phyloP scores from a whole-genome alignment of 2,888 invertebrate genomes.

The Platypus cylindrus region DNA sequence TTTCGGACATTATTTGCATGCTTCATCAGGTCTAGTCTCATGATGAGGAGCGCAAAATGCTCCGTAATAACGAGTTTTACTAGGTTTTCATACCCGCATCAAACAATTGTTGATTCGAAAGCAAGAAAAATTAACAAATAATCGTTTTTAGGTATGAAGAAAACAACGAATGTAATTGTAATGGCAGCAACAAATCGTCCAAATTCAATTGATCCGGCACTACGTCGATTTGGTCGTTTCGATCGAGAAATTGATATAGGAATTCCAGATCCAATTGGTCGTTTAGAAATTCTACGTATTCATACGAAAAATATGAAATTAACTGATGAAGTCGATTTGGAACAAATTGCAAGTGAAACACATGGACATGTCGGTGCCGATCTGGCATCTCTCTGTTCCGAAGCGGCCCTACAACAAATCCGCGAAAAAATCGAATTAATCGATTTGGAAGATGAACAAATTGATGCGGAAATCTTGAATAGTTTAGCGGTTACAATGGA shows the following conservation, averaged over 20 bases:
- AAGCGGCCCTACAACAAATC: conserved; percentile 98
- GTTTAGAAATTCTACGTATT: conserved; percentile 92
- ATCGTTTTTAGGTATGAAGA: too few relatives aligned
- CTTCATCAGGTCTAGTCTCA: too few relatives aligned
- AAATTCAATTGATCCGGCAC: conserved; percentile 95
- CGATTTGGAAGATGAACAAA: conserved; percentile 97
- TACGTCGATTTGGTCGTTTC: conserved; percentile 95
- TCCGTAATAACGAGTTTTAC: too few relatives aligned
- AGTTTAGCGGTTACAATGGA: conserved; percentile 98
- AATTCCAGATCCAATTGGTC: conserved; percentile 89
- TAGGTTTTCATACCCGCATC: too few relatives aligned
- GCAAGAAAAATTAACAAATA: conserved; percentile 97
- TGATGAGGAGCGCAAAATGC: too few relatives aligned
- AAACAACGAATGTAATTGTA: conserved; percentile 96
- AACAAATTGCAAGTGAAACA: conserved; percentile 95
- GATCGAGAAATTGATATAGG: conserved; percentile 99
- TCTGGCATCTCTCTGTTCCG: conserved; percentile 95
- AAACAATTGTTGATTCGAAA: too few relatives aligned
- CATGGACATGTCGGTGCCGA: conserved; percentile 99
- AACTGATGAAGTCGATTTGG: conserved; percentile 95
- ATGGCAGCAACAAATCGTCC: conserved; percentile 99
- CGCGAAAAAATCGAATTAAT: conserved; percentile 99
- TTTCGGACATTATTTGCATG: too few relatives aligned
- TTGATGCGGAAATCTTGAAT: conserved; percentile 94
- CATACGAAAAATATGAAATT: conserved; percentile 99